Evolutionary conservation across 2,888 invertebrate genomes (phyloP).

Genomic region (Autographa pulchrina): DNA sequence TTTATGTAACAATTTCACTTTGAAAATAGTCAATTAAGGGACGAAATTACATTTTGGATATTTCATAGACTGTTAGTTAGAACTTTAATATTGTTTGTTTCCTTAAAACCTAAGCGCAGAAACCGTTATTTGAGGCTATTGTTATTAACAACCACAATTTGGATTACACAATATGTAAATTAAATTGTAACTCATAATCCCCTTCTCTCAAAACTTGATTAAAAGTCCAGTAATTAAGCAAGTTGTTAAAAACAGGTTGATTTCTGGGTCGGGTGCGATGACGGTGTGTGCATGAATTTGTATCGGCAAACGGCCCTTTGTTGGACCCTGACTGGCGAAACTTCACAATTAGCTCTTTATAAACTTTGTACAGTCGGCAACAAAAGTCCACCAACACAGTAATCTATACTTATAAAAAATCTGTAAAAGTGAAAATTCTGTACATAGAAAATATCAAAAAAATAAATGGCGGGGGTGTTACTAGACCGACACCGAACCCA

Average conservation of each 20-base stretch:
- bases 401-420: too few species aligned
- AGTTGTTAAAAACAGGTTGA: constrained; percentile 55
- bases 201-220: constrained; percentile 47
- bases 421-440: too few species aligned
- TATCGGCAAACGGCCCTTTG: constrained; percentile 56
- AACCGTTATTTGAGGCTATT: constrained; percentile 14
- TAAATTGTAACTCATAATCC: constrained; percentile 32
- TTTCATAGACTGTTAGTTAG: too few species aligned
- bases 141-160: neutral
- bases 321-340: constrained; percentile 40
- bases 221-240: constrained; percentile 54
- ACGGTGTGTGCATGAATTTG: constrained; percentile 38
- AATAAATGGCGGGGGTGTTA: too few species aligned
- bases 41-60: too few species aligned
- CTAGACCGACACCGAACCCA: too few species aligned
- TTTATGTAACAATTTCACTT: too few species aligned
- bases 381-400: neutral
- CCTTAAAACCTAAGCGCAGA: too few species aligned
- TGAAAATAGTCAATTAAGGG: too few species aligned
- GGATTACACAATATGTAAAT: neutral
- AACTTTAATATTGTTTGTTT: too few species aligned
- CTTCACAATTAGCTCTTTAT: constrained; percentile 49
- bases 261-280: constrained; percentile 35
- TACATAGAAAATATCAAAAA: too few species aligned
- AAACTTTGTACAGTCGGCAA: constrained; percentile 31